These are phyloP conservation scores for Diphyllodes magnificus DNA, from an alignment of 2,113 vertebrate genomes.

Conservation along the genomic window DNA sequence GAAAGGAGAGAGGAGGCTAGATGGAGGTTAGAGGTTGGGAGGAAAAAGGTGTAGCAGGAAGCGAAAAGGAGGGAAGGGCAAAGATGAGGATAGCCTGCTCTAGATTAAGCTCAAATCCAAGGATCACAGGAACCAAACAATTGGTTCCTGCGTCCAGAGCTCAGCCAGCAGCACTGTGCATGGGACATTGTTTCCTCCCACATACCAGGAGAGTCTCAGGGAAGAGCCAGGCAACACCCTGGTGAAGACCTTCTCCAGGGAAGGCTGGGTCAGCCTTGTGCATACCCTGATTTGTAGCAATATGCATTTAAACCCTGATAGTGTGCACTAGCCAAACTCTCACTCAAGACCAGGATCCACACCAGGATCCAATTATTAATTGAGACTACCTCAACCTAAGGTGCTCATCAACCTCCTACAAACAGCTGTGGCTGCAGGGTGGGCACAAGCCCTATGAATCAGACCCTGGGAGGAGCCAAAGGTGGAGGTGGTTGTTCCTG, in stretches of 20 bases:
- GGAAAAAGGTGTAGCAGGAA: not conserved
- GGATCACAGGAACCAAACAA: not conserved
- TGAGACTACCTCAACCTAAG: too few relatives aligned
- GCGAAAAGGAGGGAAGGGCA: not conserved
- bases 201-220: not conserved
- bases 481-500: too few relatives aligned
- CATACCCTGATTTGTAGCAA: too few relatives aligned
- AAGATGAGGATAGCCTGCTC: not conserved
- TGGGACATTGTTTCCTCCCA: fast-evolving
- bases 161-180: not conserved
- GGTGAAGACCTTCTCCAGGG: not conserved
- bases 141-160: not conserved
- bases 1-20: not conserved
- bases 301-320: too few relatives aligned
- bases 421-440: too few relatives aligned
- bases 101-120: not conserved
- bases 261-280: not conserved
- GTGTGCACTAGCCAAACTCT: too few relatives aligned
- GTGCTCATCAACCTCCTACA: too few relatives aligned
- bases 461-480: too few relatives aligned
- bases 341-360: too few relatives aligned
- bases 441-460: too few relatives aligned
- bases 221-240: not conserved
- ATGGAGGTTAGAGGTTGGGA: not conserved
- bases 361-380: too few relatives aligned